phyloP scores from a whole-genome alignment of 2,888 invertebrate genomes.

The Podabrus alpinus region DNA sequence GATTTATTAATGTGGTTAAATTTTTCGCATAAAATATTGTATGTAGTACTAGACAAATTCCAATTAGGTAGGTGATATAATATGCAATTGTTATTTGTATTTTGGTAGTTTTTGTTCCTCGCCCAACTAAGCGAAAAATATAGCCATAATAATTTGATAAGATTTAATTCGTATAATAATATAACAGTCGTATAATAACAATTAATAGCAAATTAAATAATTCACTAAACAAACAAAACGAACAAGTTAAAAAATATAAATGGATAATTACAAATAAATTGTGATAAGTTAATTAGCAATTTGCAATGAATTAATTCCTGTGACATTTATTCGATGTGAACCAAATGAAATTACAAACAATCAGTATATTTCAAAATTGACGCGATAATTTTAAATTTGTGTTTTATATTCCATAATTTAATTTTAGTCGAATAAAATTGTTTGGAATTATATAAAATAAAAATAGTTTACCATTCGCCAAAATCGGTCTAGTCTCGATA shows the following conservation, averaged over 20 bases:
- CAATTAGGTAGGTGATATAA: no score
- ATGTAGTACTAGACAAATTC: no score
- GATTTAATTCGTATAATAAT: no score
- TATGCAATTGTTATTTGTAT: no score
- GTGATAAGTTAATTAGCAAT: background rate
- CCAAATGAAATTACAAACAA: background rate
- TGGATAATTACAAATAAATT: background rate
- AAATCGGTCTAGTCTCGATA: background rate
- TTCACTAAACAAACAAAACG: background rate
- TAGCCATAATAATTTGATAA: no score
- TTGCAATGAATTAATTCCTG: background rate
- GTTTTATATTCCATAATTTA: background rate
- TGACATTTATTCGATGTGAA: background rate
- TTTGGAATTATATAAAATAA: background rate
- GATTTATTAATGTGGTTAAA: no score
- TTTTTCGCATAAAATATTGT: no score
- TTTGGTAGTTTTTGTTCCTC: no score
- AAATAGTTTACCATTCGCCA: background rate
- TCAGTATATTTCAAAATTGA: background rate
- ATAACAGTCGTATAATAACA: no score
- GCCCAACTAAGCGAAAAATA: no score
- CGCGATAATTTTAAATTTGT: background rate
- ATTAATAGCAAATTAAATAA: background rate
- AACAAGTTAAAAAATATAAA: background rate
- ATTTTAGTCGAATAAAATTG: background rate